Evolutionary conservation across 2,888 invertebrate species (phyloP).

Genomic region (Portevinia maculata): DNA sequence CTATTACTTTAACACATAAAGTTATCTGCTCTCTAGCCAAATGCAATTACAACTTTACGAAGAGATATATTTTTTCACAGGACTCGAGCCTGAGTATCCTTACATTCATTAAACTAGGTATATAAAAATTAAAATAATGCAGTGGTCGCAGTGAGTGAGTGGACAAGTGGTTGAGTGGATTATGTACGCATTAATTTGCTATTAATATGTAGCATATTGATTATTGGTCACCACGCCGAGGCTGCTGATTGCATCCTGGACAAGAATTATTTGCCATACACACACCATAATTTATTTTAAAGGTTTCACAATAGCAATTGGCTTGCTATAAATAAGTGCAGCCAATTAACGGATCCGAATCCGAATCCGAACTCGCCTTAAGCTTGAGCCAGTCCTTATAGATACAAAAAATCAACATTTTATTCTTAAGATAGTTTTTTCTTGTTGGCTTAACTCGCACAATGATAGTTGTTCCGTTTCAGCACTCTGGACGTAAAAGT

Average conservation of each 20-base stretch:
- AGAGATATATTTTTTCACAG: too few relatives aligned
- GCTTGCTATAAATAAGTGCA: slow-evolving; percentile 59
- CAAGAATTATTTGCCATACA: slow-evolving; percentile 59
- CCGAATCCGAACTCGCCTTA: neutral
- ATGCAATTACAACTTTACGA: neutral
- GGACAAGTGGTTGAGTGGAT: slow-evolving; percentile 45
- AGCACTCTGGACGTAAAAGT: slow-evolving; percentile 61
- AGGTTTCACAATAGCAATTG: slow-evolving; percentile 23
- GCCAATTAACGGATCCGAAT: slow-evolving; percentile 31
- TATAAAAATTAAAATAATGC: slow-evolving; percentile 14
- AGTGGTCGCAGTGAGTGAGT: slow-evolving; percentile 23
- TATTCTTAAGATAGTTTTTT: slow-evolving; percentile 12
- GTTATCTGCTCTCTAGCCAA: neutral
- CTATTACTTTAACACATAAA: slow-evolving; percentile 7
- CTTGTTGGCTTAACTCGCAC: slow-evolving; percentile 11
- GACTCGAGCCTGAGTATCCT: slow-evolving; percentile 5
- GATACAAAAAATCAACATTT: too few relatives aligned
- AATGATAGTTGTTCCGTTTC: slow-evolving; percentile 60
- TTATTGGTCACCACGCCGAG: slow-evolving; percentile 46
- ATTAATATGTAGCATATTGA: slow-evolving; percentile 65
- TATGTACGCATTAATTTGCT: slow-evolving; percentile 55
- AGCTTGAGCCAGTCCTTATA: neutral
- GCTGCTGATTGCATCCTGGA: slow-evolving; percentile 13
- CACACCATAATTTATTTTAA: slow-evolving; percentile 56
- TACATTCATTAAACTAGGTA: slow-evolving; percentile 41